Evolutionary conservation across 2,113 vertebrate species (phyloP).

Genomic region (Bubo scandiacus): DNA sequence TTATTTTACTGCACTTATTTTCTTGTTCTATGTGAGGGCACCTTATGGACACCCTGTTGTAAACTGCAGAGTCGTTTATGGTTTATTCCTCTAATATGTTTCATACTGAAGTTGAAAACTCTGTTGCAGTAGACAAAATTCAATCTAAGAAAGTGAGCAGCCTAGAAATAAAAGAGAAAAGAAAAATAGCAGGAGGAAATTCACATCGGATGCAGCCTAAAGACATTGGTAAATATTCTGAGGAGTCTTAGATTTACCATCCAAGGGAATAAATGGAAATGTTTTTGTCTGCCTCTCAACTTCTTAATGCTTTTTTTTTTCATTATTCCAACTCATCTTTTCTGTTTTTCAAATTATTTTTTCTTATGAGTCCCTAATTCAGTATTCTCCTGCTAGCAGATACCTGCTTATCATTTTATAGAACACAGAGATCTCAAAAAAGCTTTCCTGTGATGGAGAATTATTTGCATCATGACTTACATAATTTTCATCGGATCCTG

Average conservation of each 20-base stretch:
- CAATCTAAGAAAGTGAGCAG: background rate
- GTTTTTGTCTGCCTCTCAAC: background rate
- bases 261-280: background rate
- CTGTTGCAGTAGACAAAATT: slow-evolving; percentile 8
- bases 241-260: background rate
- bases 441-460: background rate
- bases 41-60: background rate
- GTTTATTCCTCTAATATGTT: slow-evolving; percentile 29
- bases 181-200: background rate
- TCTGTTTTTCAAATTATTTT: background rate
- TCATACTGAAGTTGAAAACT: slow-evolving; percentile 29
- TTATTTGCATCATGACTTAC: background rate
- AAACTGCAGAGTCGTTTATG: background rate
- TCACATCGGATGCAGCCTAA: background rate
- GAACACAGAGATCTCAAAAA: background rate
- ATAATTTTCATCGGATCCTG: background rate
- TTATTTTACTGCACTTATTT: slow-evolving; percentile 31
- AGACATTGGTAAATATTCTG: background rate
- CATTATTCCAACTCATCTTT: background rate
- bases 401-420: background rate
- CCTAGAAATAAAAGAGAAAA: background rate
- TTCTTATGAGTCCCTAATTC: background rate
- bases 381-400: background rate
- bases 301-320: background rate
- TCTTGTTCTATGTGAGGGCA: background rate